Percentiles rank a stretch among this genome's conserved stretches.
Evolutionary conservation across 37 sponge, comb jelly and placozoan species (phyloP).

Genomic region (Haliclona indistincta): DNA sequence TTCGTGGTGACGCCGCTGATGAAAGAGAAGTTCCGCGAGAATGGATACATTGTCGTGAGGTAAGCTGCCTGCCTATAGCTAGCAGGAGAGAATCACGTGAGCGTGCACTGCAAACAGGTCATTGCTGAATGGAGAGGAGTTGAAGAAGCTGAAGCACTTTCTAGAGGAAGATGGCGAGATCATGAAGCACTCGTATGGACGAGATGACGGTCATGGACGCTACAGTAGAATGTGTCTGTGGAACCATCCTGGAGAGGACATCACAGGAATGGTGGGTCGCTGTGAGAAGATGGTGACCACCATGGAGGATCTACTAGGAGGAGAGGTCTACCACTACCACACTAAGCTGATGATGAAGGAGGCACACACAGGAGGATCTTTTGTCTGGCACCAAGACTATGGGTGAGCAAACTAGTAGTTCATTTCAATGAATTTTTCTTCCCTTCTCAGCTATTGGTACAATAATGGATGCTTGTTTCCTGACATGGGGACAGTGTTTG

Average conservation of each 20-base stretch:
- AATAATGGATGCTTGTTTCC: conserved; percentile 91
- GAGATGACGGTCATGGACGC: conserved; percentile 71
- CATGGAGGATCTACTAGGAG: conserved; percentile 80
- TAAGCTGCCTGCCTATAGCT: background rate
- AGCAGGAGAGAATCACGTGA: background rate
- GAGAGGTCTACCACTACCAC: conserved; percentile 96
- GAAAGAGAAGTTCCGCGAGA: conserved; percentile 31
- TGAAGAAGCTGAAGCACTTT: conserved; percentile 38
- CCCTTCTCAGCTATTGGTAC: conserved; percentile 84
- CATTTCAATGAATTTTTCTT: too few relatives aligned
- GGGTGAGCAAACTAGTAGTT: conserved; percentile 60
- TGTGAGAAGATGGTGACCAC: conserved; percentile 85
- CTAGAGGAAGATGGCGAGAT: conserved; percentile 69
- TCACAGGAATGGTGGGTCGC: conserved; percentile 82
- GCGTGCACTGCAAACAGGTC: conserved; percentile 23
- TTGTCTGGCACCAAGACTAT: conserved; percentile 98
- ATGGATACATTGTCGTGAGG: conserved; percentile 74
- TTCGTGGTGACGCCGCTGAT: conserved; percentile 39
- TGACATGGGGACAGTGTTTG: conserved; percentile 85
- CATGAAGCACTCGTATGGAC: conserved; percentile 47
- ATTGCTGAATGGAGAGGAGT: conserved; percentile 59
- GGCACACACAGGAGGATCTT: conserved; percentile 86
- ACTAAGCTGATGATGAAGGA: conserved; percentile 97
- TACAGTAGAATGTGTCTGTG: conserved; percentile 75
- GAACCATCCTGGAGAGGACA: conserved; percentile 82